Percentiles rank a stretch among this genome's conserved stretches.
phyloP scores from a whole-genome alignment of 2,113 vertebrate genomes.

The Progne subis region DNA sequence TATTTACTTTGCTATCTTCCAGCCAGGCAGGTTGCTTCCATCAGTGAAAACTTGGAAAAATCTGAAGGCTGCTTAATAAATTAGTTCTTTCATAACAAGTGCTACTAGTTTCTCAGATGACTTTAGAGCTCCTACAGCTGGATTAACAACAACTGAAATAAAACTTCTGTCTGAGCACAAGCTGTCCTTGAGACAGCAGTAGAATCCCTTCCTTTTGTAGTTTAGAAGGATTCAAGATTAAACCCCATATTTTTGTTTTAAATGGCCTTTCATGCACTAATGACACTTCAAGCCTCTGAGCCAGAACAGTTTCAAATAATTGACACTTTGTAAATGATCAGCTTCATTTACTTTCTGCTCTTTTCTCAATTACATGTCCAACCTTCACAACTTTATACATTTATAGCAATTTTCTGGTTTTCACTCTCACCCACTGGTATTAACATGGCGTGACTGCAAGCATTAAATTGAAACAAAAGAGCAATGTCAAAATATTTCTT shows the following conservation, averaged over 20 bases:
- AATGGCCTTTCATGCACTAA: not conserved
- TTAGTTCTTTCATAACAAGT: not conserved
- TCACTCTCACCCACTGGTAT: not conserved
- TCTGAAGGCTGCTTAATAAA: not conserved
- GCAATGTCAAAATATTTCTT: not conserved
- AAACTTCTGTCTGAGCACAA: not conserved
- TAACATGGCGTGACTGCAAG: not conserved
- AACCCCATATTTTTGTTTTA: not conserved
- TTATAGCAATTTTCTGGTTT: conserved; percentile 1
- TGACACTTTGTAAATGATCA: not conserved
- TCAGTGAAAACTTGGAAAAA: not conserved
- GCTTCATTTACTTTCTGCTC: conserved; percentile 9
- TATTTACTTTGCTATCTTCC: not conserved
- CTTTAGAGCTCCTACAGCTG: not conserved
- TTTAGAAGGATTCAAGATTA: not conserved
- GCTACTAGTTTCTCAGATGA: not conserved
- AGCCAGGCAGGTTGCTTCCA: not conserved
- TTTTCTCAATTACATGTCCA: not conserved
- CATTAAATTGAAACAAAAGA: conserved; percentile 14
- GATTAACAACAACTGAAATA: not conserved
- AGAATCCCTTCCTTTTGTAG: not conserved
- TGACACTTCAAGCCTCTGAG: not conserved
- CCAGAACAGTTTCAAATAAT: not conserved
- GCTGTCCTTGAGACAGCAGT: not conserved
- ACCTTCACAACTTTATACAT: not conserved